Conservation (phyloP, 2,888 invertebrate genomes). For the Sinentomon sp. region DNA sequence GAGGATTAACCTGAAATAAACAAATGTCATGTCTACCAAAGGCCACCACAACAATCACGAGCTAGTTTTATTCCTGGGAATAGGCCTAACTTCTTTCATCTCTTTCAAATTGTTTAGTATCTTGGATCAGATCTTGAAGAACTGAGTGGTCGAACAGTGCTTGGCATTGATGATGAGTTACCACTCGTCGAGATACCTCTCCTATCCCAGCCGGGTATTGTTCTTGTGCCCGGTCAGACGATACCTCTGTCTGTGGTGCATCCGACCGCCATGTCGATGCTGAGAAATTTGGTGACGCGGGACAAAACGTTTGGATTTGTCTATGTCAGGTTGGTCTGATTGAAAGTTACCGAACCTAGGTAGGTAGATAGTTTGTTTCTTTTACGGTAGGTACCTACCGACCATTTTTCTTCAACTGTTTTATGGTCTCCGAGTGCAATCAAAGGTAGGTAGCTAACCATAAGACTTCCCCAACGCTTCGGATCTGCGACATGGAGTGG, state of each 20-base stretch:
- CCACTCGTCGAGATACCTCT: constrained; percentile 27
- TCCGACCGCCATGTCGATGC: constrained; percentile 27
- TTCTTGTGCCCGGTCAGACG: constrained; percentile 49
- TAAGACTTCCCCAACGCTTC: too few relatives aligned
- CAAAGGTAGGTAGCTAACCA: too few relatives aligned
- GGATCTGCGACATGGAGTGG: too few relatives aligned
- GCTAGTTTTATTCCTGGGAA: too few relatives aligned
- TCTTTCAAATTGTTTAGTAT: too few relatives aligned
- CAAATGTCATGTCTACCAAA: too few relatives aligned
- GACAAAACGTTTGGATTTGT: constrained; percentile 37
- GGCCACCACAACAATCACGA: too few relatives aligned
- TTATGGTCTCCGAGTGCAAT: too few relatives aligned
- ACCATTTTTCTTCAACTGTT: too few relatives aligned
- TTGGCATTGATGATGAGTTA: constrained; percentile 27
- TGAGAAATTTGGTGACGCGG: constrained; percentile 28
- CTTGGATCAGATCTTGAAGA: constrained; percentile 31
- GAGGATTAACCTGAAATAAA: too few relatives aligned
- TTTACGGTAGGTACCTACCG: too few relatives aligned
- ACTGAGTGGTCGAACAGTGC: constrained; percentile 32
- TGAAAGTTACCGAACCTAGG: neutral
- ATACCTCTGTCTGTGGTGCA: constrained; percentile 36
- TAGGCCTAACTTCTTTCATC: too few relatives aligned
- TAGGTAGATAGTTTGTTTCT: constrained; percentile 2
- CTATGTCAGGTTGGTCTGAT: constrained; percentile 21
- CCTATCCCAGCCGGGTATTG: constrained; percentile 29